A percentile compares a stretch with the other conserved stretches of the same genome.
These are phyloP conservation scores for Hypothenemus hampei DNA, from an alignment of 1,140 invertebrate genomes.

Conservation along the genomic window DNA sequence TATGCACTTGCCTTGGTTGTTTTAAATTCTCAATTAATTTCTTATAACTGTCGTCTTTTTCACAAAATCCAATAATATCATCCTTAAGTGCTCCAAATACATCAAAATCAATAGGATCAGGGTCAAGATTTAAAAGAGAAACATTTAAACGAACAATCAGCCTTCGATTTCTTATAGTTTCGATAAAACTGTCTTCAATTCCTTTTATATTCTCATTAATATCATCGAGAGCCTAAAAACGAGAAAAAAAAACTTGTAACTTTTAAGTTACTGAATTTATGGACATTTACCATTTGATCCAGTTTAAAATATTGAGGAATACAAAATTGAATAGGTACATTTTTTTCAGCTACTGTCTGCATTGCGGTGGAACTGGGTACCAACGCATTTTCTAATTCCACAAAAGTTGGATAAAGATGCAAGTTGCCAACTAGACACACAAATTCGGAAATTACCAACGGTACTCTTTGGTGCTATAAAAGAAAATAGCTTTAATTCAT, in stretches of 20 bases:
- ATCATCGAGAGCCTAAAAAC: too few species aligned
- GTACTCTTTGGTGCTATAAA: constrained; percentile 19
- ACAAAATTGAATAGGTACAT: constrained; percentile 31
- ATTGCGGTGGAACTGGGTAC: constrained; percentile 28
- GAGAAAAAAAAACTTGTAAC: too few species aligned
- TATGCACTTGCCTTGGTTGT: too few species aligned
- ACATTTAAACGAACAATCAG: too few species aligned
- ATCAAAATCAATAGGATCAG: constrained; percentile 16
- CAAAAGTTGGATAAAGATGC: constrained; percentile 33
- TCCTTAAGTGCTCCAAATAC: constrained; percentile 12
- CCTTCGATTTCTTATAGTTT: too few species aligned
- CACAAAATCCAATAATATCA: constrained; percentile 4
- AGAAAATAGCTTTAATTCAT: neutral
- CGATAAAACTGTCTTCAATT: too few species aligned
- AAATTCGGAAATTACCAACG: constrained; percentile 19
- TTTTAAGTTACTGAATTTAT: too few species aligned
- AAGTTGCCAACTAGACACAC: constrained; percentile 26
- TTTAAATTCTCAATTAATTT: too few species aligned
- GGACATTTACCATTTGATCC: too few species aligned
- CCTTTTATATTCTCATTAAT: too few species aligned
- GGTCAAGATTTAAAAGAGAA: too few species aligned
- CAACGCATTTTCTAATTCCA: constrained; percentile 32
- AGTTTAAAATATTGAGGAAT: constrained; percentile 30
- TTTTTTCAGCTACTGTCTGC: constrained; percentile 16
- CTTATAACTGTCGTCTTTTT: neutral